Evolutionary conservation across 92 coral and sea anemone genomes (phyloP), one percentile per base, ranked within the genome.

Genomic region (Siderastrea siderea): DNA sequence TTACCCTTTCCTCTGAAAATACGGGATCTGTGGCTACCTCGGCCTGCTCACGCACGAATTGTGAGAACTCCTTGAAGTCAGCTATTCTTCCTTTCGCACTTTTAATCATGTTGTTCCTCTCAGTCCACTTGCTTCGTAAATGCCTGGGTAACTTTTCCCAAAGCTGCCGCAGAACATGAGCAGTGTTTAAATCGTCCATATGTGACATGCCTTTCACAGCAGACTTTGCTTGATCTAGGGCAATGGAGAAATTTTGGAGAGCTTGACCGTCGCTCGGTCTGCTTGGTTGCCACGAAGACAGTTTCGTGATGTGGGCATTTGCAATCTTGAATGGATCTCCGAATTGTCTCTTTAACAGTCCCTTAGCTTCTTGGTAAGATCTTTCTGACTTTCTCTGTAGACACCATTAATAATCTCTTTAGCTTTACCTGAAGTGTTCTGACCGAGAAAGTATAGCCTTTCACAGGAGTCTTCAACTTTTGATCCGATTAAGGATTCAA

Each of bases 101-200:
- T 47, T 51, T 84, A 6, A 78, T 84, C 76, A 8, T 79, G 66
- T 50, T 83, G 1, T 77, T 85, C 50, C 93, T 82, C 64, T 90
- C 92, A 17, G 88, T 86, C 93, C 91, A 86, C 82, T 89, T 93
- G 74, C 70, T 72, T 13, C 95, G 75, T 13, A 81, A 67, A 80
- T 89, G 68, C 45, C 73, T 58, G 16, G 93, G 93, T 51, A 85
- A 60, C 62, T 89, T 92, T 55, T 89, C 93, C 38, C 38, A 26
- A 26, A 26, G 38, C 38, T 26, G 38, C 38, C 38, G 38, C 38
- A 26, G 38, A 26, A 26, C 38, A 26, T 26, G 38, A 26, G 38
- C 38, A 26, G 38, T 26, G 38, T 26, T 26, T 26, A 26, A 74
- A 49, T 90, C 96, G 46, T 71, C 59, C 91, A 90, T 86, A 76